These are phyloP conservation scores for Cotesia vestalis DNA, from an alignment of 1,140 invertebrate species.

Conservation along the genomic window DNA sequence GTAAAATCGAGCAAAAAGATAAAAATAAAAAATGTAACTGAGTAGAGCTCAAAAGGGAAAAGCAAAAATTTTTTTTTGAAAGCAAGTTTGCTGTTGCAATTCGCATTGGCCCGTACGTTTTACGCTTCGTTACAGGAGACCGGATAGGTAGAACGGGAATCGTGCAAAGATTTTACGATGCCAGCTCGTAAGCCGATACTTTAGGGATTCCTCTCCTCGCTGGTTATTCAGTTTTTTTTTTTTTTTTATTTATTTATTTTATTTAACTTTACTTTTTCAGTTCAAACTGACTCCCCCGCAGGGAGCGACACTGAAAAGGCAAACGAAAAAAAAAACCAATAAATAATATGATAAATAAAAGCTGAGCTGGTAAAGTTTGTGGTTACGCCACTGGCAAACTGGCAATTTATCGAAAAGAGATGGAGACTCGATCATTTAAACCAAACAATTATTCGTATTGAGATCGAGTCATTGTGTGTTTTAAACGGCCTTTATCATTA, in stretches of 20 bases:
- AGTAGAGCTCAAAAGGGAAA: conserved; percentile 8
- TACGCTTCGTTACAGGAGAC: conserved; percentile 36
- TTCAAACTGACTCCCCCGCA: conserved; percentile 5
- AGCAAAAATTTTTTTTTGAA: background rate
- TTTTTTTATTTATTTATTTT: background rate
- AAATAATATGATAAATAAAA: too few relatives aligned
- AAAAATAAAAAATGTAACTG: conserved; percentile 16
- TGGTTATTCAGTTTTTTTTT: conserved; percentile 10
- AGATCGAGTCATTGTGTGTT: conserved; percentile 25
- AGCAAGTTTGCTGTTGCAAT: conserved; percentile 20
- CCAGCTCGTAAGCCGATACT: conserved; percentile 33
- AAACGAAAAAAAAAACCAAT: background rate
- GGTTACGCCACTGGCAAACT: background rate
- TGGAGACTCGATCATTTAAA: background rate
- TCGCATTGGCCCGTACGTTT: conserved; percentile 34
- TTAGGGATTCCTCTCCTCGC: background rate
- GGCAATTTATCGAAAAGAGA: conserved; percentile 17
- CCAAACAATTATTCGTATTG: conserved; percentile 23
- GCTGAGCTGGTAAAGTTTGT: background rate
- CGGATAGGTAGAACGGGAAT: conserved; percentile 30
- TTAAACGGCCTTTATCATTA: conserved; percentile 4
- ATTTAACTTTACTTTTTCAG: background rate
- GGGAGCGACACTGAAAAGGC: conserved; percentile 5
- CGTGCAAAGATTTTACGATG: conserved; percentile 37
- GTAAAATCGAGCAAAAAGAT: too few relatives aligned